Evolutionary conservation across 2,888 invertebrate genomes (phyloP).

Genomic region (Cacoxenus indagator): DNA sequence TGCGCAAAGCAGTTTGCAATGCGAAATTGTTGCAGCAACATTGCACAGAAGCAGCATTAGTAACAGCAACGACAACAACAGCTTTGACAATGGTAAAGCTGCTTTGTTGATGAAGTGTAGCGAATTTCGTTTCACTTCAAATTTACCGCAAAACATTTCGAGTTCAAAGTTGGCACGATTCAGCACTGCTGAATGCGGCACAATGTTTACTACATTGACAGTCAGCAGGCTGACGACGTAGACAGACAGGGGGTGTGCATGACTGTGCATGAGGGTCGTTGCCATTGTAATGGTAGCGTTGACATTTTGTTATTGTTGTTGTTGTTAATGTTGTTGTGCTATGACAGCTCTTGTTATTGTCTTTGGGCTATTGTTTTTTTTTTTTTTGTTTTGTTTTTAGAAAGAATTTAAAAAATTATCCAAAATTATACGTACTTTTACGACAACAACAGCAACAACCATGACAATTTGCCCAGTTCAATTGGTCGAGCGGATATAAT

Average conservation of each 20-base stretch:
- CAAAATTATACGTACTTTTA: background rate
- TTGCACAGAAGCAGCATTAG: background rate
- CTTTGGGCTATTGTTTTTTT: too few relatives aligned
- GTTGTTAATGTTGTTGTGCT: background rate
- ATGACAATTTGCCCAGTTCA: constrained; percentile 2
- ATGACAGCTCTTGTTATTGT: background rate
- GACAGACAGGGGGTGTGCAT: background rate
- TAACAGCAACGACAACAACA: background rate
- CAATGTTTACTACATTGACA: background rate
- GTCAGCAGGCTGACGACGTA: background rate
- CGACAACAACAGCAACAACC: background rate
- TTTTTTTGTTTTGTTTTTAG: too few relatives aligned
- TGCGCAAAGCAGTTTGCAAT: background rate
- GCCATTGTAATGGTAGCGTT: constrained; percentile 55
- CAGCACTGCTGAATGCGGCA: background rate
- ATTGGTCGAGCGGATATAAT: background rate
- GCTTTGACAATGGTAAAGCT: constrained; percentile 2
- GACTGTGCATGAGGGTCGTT: constrained; percentile 54
- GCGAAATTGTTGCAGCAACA: background rate
- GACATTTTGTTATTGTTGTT: constrained; percentile 31
- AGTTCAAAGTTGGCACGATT: constrained; percentile 17
- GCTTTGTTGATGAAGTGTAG: constrained; percentile 31
- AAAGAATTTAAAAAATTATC: too few relatives aligned
- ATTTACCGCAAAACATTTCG: constrained; percentile 55
- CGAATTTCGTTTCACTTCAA: constrained; percentile 40